Evolutionary conservation across 2,113 vertebrate genomes (phyloP), one percentile per base, ranked within the genome.

Genomic region (Monopterus albus): DNA sequence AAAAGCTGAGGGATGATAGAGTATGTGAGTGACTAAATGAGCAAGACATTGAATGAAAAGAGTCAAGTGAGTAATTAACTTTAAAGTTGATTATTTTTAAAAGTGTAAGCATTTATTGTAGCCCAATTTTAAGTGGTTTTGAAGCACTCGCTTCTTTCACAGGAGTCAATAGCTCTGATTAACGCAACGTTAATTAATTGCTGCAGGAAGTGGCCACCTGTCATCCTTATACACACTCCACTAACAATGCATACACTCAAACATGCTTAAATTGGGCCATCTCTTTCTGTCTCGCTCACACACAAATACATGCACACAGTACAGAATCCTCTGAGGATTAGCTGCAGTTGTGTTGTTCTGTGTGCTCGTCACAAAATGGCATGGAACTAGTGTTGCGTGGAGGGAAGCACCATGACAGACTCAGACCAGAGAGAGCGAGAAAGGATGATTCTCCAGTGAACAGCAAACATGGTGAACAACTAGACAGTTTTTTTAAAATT

Each of bases 131-230:
- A 51, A 64, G 55, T 38, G 64, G 45, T 57, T 74, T 69, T 43
- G 21, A 61, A 69, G 70, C 50, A 45, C 67, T 69, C 1, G 5
- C 29, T 68, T 61, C 43, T 55, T 87, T 77, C 69, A 63, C 15
- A 5, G 60, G 67, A 71, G 61, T 74, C 59, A 65, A 82, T 50
- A 62, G 62, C 66, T 57, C 72, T 21, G 70, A 72, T 67, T 74
- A 82, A 80, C 1, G 46, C 25, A 2, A 68, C 5, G 35, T 82
- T 83, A 79, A 86, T 88, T 83, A 87, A 87, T 50, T 81, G 79
- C 75, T 79, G 72, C 56, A 81, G 47, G 67, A 86, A 35, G 39
- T 17, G 67, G 55, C 83, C 85, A 88, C 78, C 86, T 89, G 89
- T 79, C 70, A 12, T 64, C 55, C 31, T 78, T 79, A 62, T 72